phyloP scores from a whole-genome alignment of 2,113 vertebrate species.

The Actinemys pallida region DNA sequence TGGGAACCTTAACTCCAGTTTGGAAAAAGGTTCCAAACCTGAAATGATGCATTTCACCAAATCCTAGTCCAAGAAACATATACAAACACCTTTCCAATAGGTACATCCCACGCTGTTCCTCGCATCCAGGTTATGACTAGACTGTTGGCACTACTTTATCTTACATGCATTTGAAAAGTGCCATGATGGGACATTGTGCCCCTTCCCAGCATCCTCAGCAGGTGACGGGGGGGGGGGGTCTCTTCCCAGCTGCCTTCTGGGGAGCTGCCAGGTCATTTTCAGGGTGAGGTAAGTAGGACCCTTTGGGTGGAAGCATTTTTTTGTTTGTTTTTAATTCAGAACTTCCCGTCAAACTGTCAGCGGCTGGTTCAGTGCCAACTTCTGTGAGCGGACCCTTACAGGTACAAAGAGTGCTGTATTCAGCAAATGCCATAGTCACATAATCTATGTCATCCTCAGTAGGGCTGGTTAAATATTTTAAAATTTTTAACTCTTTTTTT shows the following conservation, averaged over 20 bases:
- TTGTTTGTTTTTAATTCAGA: background rate
- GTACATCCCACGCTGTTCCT: background rate
- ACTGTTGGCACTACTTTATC: background rate
- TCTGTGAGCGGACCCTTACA: background rate
- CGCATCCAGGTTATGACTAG: background rate
- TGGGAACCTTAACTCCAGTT: background rate
- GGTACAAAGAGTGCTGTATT: too few species aligned
- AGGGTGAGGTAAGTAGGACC: background rate
- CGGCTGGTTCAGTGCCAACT: background rate
- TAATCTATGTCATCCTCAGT: background rate
- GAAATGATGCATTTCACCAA: rapidly evolving
- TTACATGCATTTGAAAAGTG: background rate
- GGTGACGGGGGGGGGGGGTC: too few species aligned
- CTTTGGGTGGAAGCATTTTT: background rate
- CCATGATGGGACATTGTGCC: too few species aligned
- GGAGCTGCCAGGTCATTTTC: background rate
- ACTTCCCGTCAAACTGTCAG: background rate
- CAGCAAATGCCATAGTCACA: rapidly evolving
- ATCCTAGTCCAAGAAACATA: background rate
- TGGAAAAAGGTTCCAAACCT: background rate
- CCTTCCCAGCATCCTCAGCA: too few species aligned
- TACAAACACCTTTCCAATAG: background rate
- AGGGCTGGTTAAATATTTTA: background rate
- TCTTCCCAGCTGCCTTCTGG: too few species aligned
- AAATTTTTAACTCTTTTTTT: background rate